A percentile compares a stretch with the other conserved stretches of the same genome.
These are phyloP conservation scores for Leucosticte australis DNA, from an alignment of 2,113 vertebrate species.

Conservation along the genomic window DNA sequence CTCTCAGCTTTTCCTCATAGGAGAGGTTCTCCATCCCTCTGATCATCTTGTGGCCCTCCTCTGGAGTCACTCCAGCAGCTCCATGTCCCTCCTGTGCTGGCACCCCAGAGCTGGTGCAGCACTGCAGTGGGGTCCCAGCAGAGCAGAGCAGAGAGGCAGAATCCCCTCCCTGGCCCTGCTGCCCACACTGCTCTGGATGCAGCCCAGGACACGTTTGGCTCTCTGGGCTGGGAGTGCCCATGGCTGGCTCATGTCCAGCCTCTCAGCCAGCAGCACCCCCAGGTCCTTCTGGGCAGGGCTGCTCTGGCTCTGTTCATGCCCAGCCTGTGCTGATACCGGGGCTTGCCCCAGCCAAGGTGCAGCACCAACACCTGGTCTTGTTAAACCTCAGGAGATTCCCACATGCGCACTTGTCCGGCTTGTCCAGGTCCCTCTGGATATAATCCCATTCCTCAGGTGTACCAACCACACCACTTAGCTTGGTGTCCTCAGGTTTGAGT, in stretches of 20 bases:
- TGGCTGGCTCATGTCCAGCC: background rate
- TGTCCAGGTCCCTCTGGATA: too few relatives aligned
- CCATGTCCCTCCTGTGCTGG: background rate
- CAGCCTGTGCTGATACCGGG: accelerated
- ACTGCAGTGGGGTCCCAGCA: background rate
- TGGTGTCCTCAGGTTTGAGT: background rate
- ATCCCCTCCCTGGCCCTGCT: background rate
- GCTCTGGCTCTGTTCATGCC: background rate
- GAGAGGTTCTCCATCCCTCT: background rate
- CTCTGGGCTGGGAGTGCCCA: background rate
- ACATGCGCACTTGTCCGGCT: accelerated
- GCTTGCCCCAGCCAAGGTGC: accelerated
- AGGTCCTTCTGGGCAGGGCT: background rate
- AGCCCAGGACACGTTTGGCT: background rate
- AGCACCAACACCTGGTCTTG: background rate
- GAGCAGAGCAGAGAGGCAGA: background rate
- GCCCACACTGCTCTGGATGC: background rate
- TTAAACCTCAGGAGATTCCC: accelerated
- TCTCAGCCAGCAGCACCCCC: background rate
- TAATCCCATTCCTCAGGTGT: too few relatives aligned
- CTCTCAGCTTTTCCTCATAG: background rate
- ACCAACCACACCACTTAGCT: background rate
- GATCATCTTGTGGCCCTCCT: accelerated
- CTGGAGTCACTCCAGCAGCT: background rate
- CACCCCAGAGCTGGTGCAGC: background rate